Evolutionary conservation across 2,113 vertebrate genomes (phyloP).

Genomic region (Poeciliopsis retropinna): DNA sequence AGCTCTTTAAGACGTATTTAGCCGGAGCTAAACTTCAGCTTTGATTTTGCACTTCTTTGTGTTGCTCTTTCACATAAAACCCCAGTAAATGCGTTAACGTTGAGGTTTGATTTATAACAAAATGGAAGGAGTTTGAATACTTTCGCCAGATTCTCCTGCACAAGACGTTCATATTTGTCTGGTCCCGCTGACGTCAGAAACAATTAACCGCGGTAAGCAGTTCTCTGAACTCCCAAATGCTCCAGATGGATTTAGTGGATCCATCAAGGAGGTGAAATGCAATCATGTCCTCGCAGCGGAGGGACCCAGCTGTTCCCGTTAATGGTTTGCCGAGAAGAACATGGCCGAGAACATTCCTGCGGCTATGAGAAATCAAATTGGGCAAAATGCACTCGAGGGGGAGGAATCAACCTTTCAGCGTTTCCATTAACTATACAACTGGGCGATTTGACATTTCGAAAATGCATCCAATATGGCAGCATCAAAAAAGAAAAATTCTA

Average conservation of each 20-base stretch:
- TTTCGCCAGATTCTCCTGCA: neutral
- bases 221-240: conserved; percentile 1
- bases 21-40: neutral
- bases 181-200: conserved; percentile 24
- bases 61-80: neutral
- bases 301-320: conserved; percentile 25
- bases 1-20: neutral
- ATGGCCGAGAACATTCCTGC: conserved; percentile 13
- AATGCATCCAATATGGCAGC: too few relatives aligned
- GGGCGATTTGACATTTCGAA: too few relatives aligned
- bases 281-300: neutral
- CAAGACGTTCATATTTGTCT: neutral
- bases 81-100: neutral
- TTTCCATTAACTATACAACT: too few relatives aligned
- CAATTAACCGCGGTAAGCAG: neutral
- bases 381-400: too few relatives aligned
- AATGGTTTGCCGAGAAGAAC: neutral
- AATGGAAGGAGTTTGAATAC: neutral
- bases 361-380: neutral
- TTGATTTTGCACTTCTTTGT: neutral
- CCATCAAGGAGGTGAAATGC: neutral
- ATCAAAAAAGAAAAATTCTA: too few relatives aligned
- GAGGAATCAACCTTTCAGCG: neutral
- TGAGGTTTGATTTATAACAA: neutral
- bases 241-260: neutral